phyloP scores from a whole-genome alignment of 2,797 vertebrate species.

The Pantherophis vulpinus region DNA sequence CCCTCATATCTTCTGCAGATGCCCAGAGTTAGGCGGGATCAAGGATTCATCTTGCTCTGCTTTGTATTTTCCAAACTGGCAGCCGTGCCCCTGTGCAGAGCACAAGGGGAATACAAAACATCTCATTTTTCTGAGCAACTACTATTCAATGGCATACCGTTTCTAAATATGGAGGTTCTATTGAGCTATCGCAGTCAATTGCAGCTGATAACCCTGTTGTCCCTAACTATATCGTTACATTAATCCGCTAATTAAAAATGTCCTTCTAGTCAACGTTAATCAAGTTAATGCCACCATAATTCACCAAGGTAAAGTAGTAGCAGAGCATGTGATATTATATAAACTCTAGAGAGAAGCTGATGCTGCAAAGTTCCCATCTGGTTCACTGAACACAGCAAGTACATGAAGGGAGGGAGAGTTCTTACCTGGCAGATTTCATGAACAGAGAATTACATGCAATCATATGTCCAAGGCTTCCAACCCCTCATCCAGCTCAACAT shows the following conservation, averaged over 20 bases:
- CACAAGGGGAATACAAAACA: not conserved
- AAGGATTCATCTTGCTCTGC: not conserved
- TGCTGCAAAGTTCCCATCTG: constrained; percentile 31
- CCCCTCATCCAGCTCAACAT: not conserved
- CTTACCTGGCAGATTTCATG: not conserved
- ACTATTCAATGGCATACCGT: not conserved
- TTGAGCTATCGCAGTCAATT: not conserved
- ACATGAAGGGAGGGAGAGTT: not conserved
- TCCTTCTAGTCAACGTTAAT: not conserved
- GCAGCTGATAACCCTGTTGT: not conserved
- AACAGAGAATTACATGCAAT: not conserved
- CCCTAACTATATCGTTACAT: not conserved
- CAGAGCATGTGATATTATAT: not conserved
- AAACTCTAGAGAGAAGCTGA: not conserved
- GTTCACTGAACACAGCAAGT: not conserved
- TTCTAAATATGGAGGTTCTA: not conserved
- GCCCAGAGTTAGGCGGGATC: not conserved
- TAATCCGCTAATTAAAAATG: not conserved
- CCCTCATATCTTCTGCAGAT: not conserved
- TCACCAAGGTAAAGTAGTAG: not conserved
- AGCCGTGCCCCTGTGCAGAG: too few species aligned
- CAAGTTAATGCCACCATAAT: not conserved
- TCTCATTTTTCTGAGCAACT: not conserved
- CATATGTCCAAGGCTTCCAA: not conserved
- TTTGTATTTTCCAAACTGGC: not conserved